These are phyloP conservation scores for Capitella teleta DNA, from an alignment of 1,140 invertebrate genomes.

Conservation along the genomic window DNA sequence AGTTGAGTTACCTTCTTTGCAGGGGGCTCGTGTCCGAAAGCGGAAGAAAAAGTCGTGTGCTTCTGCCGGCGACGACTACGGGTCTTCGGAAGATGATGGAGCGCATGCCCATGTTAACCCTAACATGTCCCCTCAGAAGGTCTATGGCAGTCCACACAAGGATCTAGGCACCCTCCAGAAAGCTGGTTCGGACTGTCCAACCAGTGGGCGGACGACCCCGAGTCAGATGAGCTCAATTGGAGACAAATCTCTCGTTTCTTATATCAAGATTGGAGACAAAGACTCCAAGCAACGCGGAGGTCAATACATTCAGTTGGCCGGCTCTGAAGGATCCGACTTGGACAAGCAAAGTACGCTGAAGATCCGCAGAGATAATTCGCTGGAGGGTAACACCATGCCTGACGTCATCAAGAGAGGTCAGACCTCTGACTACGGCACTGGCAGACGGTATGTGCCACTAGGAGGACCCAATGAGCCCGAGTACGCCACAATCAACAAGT, in stretches of 20 bases:
- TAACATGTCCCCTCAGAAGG: no score
- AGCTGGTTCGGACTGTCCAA: neutral
- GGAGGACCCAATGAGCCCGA: neutral
- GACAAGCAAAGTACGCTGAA: constrained; percentile 7
- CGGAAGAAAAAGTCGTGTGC: no score
- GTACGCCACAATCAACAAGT: constrained; percentile 8
- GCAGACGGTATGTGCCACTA: neutral
- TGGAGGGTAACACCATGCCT: constrained; percentile 8
- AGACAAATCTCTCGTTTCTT: constrained; percentile 9
- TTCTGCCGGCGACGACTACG: no score
- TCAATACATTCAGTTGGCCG: constrained; percentile 1
- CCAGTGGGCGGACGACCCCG: neutral
- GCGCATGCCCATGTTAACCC: no score
- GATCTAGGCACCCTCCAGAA: neutral
- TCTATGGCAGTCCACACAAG: no score
- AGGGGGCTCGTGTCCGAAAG: no score
- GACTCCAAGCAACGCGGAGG: neutral
- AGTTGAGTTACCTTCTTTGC: no score
- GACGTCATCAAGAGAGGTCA: constrained; percentile 8
- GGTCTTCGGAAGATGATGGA: no score
- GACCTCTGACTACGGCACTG: neutral
- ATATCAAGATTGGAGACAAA: constrained; percentile 4
- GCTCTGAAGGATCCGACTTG: constrained; percentile 1
- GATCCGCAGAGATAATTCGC: neutral
- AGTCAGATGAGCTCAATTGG: no score